These are phyloP conservation scores for Formica selysi DNA, from an alignment of 1,140 invertebrate genomes.

Conservation along the genomic window DNA sequence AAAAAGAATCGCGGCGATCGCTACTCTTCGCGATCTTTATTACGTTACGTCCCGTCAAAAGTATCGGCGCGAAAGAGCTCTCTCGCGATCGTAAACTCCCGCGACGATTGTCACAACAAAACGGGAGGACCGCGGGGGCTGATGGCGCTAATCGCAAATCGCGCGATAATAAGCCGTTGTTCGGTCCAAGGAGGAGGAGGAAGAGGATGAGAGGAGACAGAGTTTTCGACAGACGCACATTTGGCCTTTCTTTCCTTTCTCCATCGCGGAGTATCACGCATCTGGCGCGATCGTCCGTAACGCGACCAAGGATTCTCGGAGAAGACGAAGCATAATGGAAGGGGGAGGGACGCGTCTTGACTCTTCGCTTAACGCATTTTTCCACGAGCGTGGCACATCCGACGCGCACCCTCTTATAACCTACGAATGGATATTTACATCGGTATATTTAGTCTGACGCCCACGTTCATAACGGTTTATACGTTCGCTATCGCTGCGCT, in stretches of 20 bases:
- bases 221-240: neutral
- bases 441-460: slow-evolving; percentile 75
- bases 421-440: slow-evolving; percentile 70
- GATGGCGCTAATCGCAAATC: slow-evolving; percentile 14
- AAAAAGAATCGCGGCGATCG: slow-evolving; percentile 20
- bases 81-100: slow-evolving; percentile 57
- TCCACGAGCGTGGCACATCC: slow-evolving; percentile 40
- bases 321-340: slow-evolving; percentile 7
- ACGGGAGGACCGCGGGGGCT: neutral
- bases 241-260: neutral
- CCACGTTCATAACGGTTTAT: slow-evolving; percentile 74
- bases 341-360: neutral
- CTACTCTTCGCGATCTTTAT: slow-evolving; percentile 46
- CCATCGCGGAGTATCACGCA: neutral
- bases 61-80: slow-evolving; percentile 15
- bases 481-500: slow-evolving; percentile 68
- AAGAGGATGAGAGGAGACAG: no score
- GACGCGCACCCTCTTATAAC: slow-evolving; percentile 51
- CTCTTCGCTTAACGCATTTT: slow-evolving; percentile 51
- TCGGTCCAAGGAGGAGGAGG: no score
- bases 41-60: slow-evolving; percentile 44
- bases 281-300: slow-evolving; percentile 29
- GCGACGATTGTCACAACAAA: slow-evolving; percentile 55
- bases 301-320: neutral
- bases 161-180: slow-evolving; percentile 9